Evolutionary conservation across 2,888 invertebrate species (phyloP).

Genomic region (Hirudinaria manillensis): DNA sequence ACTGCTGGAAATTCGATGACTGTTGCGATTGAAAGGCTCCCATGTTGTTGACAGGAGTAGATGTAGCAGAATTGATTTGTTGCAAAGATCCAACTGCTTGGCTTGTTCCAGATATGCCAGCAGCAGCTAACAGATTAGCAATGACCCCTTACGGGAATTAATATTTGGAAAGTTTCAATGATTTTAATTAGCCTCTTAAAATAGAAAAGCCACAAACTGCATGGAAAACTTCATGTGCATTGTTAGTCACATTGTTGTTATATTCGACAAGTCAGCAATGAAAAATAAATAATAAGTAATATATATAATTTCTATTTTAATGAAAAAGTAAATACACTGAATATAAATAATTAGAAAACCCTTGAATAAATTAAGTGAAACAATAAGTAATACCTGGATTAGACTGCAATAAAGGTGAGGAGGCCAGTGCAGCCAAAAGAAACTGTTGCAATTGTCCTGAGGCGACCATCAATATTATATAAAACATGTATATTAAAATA

Average conservation of each 20-base stretch:
- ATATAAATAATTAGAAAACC: too few relatives aligned
- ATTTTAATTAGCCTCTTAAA: too few relatives aligned
- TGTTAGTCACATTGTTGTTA: too few relatives aligned
- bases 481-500: neutral
- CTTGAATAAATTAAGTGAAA: too few relatives aligned
- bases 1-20: conserved; percentile 21
- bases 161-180: too few relatives aligned
- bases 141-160: neutral
- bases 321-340: too few relatives aligned
- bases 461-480: neutral
- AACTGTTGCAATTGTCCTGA: conserved; percentile 31
- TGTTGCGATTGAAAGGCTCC: conserved; percentile 13
- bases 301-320: too few relatives aligned
- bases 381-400: conserved; percentile 18
- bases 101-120: neutral
- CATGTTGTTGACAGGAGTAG: neutral
- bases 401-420: conserved; percentile 30
- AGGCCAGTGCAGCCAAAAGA: conserved; percentile 28
- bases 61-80: neutral
- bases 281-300: too few relatives aligned
- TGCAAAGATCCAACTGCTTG: neutral
- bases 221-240: too few relatives aligned
- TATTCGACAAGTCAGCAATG: too few relatives aligned
- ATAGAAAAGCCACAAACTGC: too few relatives aligned
- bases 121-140: conserved; percentile 18